Evolutionary conservation across 2,888 invertebrate species (phyloP).

Genomic region (Mylabris sibirica): DNA sequence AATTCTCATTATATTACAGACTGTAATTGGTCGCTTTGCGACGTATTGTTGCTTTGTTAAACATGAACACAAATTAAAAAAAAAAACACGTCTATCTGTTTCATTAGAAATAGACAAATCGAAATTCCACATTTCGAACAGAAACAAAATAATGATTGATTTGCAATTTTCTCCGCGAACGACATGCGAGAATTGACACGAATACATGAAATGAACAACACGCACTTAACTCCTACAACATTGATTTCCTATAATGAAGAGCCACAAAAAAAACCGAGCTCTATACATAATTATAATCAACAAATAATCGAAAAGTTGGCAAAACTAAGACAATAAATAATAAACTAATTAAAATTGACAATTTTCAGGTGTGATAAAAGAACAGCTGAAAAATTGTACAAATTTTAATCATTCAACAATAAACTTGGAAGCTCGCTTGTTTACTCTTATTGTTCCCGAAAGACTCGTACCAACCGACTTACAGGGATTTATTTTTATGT

Average conservation of each 20-base stretch:
- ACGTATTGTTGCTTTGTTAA: not conserved
- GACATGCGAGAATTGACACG: conserved; percentile 4
- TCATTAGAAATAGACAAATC: not conserved
- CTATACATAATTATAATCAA: no score
- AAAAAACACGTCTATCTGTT: no score
- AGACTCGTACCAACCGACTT: not conserved
- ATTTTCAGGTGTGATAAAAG: not conserved
- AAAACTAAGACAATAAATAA: not conserved
- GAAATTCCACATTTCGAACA: not conserved
- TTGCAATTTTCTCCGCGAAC: not conserved
- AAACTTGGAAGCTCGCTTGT: not conserved
- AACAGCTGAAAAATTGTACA: not conserved
- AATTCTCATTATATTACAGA: not conserved
- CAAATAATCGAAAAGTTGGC: not conserved
- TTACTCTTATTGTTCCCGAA: not conserved
- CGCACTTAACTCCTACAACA: not conserved
- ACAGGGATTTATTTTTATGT: not conserved
- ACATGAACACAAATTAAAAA: no score
- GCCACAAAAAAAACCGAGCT: not conserved
- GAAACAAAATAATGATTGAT: not conserved
- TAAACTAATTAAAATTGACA: not conserved
- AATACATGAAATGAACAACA: not conserved
- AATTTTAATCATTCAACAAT: not conserved
- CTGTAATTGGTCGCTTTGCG: conserved; percentile 10
- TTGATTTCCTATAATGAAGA: not conserved